Base-by-base conservation (phyloP, 1,140 invertebrate genomes). In the Magallana gigas region DNA sequence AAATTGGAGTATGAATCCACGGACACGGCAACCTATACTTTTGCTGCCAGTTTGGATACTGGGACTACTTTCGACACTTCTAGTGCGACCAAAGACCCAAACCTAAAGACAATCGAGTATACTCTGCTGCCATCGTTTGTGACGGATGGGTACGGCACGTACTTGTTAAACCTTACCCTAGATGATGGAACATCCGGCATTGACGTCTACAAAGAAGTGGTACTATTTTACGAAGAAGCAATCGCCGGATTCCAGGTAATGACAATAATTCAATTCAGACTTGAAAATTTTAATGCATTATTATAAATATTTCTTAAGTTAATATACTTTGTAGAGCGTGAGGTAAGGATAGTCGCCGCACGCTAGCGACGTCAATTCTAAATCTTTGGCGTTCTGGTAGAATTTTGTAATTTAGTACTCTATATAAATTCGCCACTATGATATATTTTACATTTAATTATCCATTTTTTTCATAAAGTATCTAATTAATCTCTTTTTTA, bases 211-310 rank as follows among this genome's bases (percentile, higher is more conserved):
- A 88, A 68, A 48, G 76, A 76, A n/a, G n/a, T 88, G 29, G 88
- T 83, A 14, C 59, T 88, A n/a, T 88, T 88, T 14, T 86, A 88
- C 29, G 88, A 88, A 23, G 81, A 88, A 57, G 48, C 88, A 58
- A 84, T 84, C 29, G 9, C 59, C 1, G 83, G 83, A 84, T 84
- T 84, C 60, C 29, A 57, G 83, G 83, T 84, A 60, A 29, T 57
- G 71, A 23, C 5, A 80, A 18, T 36, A 9, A 23, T 23, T 23
- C 23, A 23, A 23, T 23, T 23, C 23, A 23, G 23, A 23, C 23
- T 23, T 23, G 23, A 23, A 23, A 23, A 23, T 23, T 0, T 23
- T 23, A 23, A 23, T 23, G 23, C 23, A 23, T 23, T 23, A 23
- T 23, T 23, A 23, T 23, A 23, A 23, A 23, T 23, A 23, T 23